Percentiles rank a stretch among this genome's conserved stretches.
phyloP scores from a whole-genome alignment of 2,888 invertebrate genomes.

The Yponomeuta evonymella region DNA sequence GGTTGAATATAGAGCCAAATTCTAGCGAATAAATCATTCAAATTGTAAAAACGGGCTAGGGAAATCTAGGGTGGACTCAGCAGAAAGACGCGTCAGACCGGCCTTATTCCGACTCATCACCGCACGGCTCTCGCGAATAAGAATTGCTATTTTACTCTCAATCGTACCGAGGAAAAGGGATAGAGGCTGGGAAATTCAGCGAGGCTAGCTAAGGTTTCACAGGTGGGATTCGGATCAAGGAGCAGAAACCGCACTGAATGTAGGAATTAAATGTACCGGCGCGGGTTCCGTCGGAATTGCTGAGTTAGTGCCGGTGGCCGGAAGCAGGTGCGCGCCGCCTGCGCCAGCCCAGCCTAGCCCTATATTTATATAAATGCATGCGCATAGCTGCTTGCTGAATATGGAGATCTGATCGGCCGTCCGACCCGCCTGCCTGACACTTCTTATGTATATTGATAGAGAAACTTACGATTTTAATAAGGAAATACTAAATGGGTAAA shows the following conservation, averaged over 20 bases:
- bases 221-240: conserved; percentile 1
- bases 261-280: conserved; percentile 60
- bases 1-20: not conserved
- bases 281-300: conserved; percentile 47
- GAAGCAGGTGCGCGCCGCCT: conserved; percentile 51
- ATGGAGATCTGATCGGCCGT: conserved; percentile 10
- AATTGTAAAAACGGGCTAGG: conserved; percentile 16
- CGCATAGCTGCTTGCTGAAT: conserved; percentile 15
- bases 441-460: not conserved
- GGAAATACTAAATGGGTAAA: no score
- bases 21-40: conserved; percentile 16
- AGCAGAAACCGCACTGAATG: conserved; percentile 22
- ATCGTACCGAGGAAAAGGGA: not conserved
- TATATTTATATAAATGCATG: conserved; percentile 45
- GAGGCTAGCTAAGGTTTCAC: not conserved
- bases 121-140: not conserved
- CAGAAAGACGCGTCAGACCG: conserved; percentile 15
- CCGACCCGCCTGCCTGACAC: no score
- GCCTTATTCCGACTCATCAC: conserved; percentile 1
- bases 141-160: not conserved
- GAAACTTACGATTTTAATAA: no score
- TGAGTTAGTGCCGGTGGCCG: conserved; percentile 60
- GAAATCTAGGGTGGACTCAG: conserved; percentile 20
- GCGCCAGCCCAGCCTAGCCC: conserved; percentile 44
- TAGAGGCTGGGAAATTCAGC: not conserved